Base-by-base conservation (phyloP, 1,140 invertebrate species). In the Danaus melanippus region DNA sequence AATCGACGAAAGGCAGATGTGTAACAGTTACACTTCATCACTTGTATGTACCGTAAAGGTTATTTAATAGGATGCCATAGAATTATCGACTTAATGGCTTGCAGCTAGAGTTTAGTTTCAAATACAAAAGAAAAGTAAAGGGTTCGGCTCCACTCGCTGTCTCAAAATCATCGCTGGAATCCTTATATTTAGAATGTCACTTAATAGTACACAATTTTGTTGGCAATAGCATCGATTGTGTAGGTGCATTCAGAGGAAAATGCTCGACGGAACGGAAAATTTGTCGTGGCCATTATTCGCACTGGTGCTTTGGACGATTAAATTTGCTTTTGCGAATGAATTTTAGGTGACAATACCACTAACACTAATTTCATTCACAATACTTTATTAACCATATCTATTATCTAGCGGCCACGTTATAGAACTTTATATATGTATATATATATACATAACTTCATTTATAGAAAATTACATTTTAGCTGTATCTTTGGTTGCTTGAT, bases 161-260 rank as follows among this genome's bases (percentile, higher is more conserved):
- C 64, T 68, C 61, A 54, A 59, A 69, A 67, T 72, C 66, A 72
- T 63, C 56, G 64, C 57, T 61, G 67, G 56, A 66, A 74, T 74
- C 59, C 66, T 69, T 76, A 74, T 76, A 83, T 86, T 83, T 86
- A 79, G 76, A 79, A 73, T 65, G 76, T 79, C 78, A 84, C 74
- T 86, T 80, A 86, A 86, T 84, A 79, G 76, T 70, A 67, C 66
- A 75, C 83, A 83, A 83, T 86, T 85, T 83, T 76, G 77, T 69
- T 65, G 71, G 69, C 75, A 77, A 79, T 79, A 79, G 66, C 65
- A 74, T 69, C 73, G 70, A 84, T 84, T 84, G 83, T 86, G 70
- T 75, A 67, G 74, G 70, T 78, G 80, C 75, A 83, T 76, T 82
- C 79, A 78, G 59, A 86, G 79, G 78, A 79, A 86, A 86, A 83